Evolutionary conservation across 2,797 vertebrate genomes (phyloP).

Genomic region (Adelosebastes latens): DNA sequence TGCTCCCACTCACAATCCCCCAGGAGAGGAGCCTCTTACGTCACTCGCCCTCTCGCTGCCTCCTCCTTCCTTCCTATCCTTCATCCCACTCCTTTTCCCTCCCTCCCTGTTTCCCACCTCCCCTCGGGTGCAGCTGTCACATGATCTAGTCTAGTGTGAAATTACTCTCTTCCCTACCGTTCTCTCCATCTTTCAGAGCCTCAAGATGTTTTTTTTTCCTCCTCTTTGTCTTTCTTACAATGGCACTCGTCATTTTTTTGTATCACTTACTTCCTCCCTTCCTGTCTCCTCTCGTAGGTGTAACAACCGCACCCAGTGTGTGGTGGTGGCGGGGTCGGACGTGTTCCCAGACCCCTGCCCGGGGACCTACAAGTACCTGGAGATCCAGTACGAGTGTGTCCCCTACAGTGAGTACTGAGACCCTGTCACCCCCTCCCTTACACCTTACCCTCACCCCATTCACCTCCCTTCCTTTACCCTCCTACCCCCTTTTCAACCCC

Average conservation of each 20-base stretch:
- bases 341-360: conserved; percentile 95
- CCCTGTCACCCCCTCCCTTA: conserved; percentile 28
- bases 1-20: conserved; percentile 79
- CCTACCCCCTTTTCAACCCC: conserved; percentile 32
- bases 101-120: conserved; percentile 62
- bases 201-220: conserved; percentile 63
- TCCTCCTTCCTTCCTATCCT: conserved; percentile 47
- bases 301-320: conserved; percentile 94
- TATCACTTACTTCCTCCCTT: conserved; percentile 51
- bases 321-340: conserved; percentile 92
- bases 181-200: conserved; percentile 66
- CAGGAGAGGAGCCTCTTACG: conserved; percentile 74
- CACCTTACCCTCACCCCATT: conserved; percentile 48
- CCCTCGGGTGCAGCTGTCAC: conserved; percentile 78
- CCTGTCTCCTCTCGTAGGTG: conserved; percentile 78
- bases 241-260: conserved; percentile 52
- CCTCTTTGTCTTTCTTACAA: conserved; percentile 69
- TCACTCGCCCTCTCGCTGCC: conserved; percentile 60
- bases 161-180: conserved; percentile 75
- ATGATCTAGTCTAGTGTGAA: conserved; percentile 84
- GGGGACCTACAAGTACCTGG: conserved; percentile 95
- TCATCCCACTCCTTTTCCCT: conserved; percentile 40
- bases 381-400: conserved; percentile 96
- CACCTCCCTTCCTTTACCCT: conserved; percentile 53
- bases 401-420: conserved; percentile 93